Base-by-base conservation (phyloP, 2,797 vertebrate species). In the Vultur gryphus region DNA sequence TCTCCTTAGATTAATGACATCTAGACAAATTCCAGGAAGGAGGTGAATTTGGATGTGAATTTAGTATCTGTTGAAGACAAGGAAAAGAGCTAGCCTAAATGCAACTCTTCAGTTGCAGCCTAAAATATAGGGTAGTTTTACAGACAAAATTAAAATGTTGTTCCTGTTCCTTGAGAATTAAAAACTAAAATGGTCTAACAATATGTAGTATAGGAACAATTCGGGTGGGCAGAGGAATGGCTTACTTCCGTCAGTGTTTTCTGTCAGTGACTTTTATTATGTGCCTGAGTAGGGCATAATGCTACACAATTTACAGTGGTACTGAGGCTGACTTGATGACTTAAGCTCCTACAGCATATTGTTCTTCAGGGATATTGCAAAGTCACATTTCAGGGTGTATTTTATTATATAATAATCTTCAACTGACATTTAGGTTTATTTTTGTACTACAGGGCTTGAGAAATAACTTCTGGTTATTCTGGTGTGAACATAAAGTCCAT, bases 1-100 rank as follows among this genome's bases (percentile, higher is more conserved):
- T 89, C 78, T 84, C 76, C 58, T 89, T 85, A 95, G 88, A 82
- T 94, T 92, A 90, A 93, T 90, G 86, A 83, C 54, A 81, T 67
- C 71, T 94, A 87, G 67, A 55, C 19, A 80, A 90, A 58, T 92
- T 94, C 86, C 84, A 93, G 49, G 52, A 89, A 93, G 57, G 71
- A 69, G 75, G 46, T 78, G 65, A 65, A 87, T 93, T 90, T 83
- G 46, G 24, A 87, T 31, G 9, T 92, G 64, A 86, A 65, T n/a
- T 76, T 87, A 84, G 8, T 87, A 65, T 66, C 54, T 94, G 48
- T 76, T 86, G 39, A 85, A 87, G 67, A 78, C 44, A 92, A 77
- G 64, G 26, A 52, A 82, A 76, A 66, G 28, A 76, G 23, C 77
- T 43, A 67, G 24, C 48, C 37, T 37, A 37, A 37, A 37, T 37